Conservation (phyloP, 1,140 invertebrate genomes). For the Monochamus saltuarius region DNA sequence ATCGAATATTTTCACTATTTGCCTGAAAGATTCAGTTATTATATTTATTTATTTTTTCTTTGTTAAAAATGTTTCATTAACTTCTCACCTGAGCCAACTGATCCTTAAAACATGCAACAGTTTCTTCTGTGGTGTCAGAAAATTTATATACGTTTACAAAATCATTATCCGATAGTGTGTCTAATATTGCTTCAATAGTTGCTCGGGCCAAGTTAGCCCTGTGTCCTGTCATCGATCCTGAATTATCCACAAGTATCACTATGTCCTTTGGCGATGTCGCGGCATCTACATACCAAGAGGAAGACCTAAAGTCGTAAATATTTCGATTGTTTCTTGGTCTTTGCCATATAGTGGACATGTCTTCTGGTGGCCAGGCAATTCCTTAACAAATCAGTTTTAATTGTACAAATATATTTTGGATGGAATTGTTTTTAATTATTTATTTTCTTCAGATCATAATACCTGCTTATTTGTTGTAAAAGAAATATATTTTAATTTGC, state of each 20-base stretch:
- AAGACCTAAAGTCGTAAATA: slow-evolving; percentile 84
- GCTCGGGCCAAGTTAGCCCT: slow-evolving; percentile 81
- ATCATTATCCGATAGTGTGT: slow-evolving; percentile 95
- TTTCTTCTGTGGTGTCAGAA: slow-evolving; percentile 70
- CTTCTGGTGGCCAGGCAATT: slow-evolving; percentile 73
- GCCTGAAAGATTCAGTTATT: slow-evolving; percentile 61
- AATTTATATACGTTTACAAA: slow-evolving; percentile 93
- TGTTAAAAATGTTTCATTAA: slow-evolving; percentile 3
- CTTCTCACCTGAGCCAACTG: slow-evolving; percentile 73
- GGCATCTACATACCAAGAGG: slow-evolving; percentile 92
- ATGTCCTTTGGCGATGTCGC: slow-evolving; percentile 97
- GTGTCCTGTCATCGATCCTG: slow-evolving; percentile 86
- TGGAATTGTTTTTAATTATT: too few relatives aligned
- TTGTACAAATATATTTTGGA: too few relatives aligned
- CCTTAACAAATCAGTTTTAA: slow-evolving; percentile 45
- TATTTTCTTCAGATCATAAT: too few relatives aligned
- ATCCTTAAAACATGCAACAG: slow-evolving; percentile 85
- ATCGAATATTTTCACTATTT: slow-evolving; percentile 81
- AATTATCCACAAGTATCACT: slow-evolving; percentile 87
- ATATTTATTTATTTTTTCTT: background rate
- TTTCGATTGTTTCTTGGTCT: slow-evolving; percentile 61
- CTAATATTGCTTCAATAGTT: slow-evolving; percentile 83
- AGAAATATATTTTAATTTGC: too few relatives aligned
- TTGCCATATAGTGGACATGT: slow-evolving; percentile 52
- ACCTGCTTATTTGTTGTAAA: too few relatives aligned